Base-by-base conservation (phyloP, 2,113 vertebrate species). In the Columba janthina region DNA sequence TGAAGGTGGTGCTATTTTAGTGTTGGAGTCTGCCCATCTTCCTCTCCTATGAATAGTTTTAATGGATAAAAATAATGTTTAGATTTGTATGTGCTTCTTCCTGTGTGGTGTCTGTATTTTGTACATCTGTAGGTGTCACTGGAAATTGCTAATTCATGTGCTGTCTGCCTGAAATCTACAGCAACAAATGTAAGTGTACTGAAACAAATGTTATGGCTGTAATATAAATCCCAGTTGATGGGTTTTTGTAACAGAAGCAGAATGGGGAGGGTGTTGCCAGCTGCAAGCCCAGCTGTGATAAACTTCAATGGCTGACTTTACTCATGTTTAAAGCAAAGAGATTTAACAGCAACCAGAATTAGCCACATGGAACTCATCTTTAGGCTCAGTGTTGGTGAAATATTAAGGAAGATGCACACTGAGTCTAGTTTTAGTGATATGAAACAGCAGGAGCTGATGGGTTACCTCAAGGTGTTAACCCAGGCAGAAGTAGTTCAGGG, bases 141-240 rank as follows among this genome's bases (percentile, higher is more conserved):
- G 70, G 61, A 94, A 97, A 91, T 31, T 61, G 53, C 36, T 92
- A 87, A 91, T 91, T 89, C 53, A 84, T 89, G 65, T 69, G 44
- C 64, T 86, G n/a, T 71, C 65, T 93, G 84, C 58, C 87, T 82
- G 80, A 85, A 89, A 85, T 21, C 26, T 61, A 15, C 89, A 61
- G 44, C 48, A 89, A 79, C 87, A 92, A 92, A 88, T 81, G 31
- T 48, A 78, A 85, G 61, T 16, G 34, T 46, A 50, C 71, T 58
- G 84, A 92, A 89, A 95, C 77, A 61, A 84, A 86, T 57, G 62
- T 72, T 82, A 36, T 15, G 11, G 46, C 66, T 96, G 62, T 42
- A 53, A 53, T 65, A 91, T 78, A 95, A 92, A 89, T 79, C 62
- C 62, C 72, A 65, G 5, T n/a, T 88, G 93, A 82, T 69, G 46